Conservation (phyloP, 2,888 invertebrate genomes). For the Epinotia brunnichana region DNA sequence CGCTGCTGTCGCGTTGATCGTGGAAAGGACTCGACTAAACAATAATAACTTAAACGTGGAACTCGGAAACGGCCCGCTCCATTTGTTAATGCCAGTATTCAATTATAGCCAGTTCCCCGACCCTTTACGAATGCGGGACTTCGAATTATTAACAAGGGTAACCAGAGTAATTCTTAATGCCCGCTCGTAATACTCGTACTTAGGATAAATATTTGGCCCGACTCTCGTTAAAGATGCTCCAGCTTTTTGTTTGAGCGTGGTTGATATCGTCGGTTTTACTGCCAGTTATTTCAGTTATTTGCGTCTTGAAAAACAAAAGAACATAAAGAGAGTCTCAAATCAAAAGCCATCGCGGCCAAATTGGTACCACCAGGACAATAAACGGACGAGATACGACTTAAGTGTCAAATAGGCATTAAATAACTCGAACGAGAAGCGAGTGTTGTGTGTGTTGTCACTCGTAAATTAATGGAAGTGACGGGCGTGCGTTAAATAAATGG, state of each 20-base stretch:
- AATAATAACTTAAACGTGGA: conserved; percentile 81
- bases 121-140: conserved; percentile 73
- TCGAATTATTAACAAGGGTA: conserved; percentile 71
- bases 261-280: conserved; percentile 39
- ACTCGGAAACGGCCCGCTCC: conserved; percentile 78
- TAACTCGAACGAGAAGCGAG: conserved; percentile 76
- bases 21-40: conserved; percentile 67
- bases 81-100: conserved; percentile 83
- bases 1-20: conserved; percentile 68
- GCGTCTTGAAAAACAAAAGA: conserved; percentile 42
- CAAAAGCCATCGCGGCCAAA: conserved; percentile 68
- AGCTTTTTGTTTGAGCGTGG: conserved; percentile 37
- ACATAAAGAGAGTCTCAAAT: conserved; percentile 50
- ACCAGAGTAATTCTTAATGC: conserved; percentile 58
- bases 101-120: conserved; percentile 80
- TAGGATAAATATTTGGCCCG: conserved; percentile 40
- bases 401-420: conserved; percentile 81
- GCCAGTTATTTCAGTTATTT: conserved; percentile 43
- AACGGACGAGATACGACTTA: conserved; percentile 70
- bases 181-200: conserved; percentile 35
- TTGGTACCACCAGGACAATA: conserved; percentile 70
- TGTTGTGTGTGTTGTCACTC: conserved; percentile 71
- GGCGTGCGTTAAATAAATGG: conserved; percentile 74
- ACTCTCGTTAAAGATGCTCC: conserved; percentile 28
- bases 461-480: conserved; percentile 79